Conservation (phyloP, 2,888 invertebrate species). For the Chalcis sispes region DNA sequence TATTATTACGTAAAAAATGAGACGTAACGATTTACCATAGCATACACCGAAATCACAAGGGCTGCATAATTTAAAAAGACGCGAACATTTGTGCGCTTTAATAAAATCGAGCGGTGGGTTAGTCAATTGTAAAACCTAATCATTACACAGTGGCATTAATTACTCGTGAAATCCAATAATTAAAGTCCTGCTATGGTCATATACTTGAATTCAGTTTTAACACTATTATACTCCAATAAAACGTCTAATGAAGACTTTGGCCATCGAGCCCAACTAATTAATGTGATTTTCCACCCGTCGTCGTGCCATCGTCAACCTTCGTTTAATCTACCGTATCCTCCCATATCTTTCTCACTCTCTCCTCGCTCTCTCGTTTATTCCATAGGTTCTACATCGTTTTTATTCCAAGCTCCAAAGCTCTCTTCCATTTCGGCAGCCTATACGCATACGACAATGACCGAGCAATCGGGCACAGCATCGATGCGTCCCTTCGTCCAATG, state of each 20-base stretch:
- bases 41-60: too few species aligned
- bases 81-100: too few species aligned
- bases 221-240: slow-evolving; percentile 8
- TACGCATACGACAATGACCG: slow-evolving; percentile 23
- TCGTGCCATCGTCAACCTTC: slow-evolving; percentile 22
- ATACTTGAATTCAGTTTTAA: slow-evolving; percentile 3
- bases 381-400: background rate
- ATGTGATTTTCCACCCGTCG: slow-evolving; percentile 24
- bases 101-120: too few species aligned
- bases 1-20: too few species aligned
- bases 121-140: slow-evolving; percentile 18
- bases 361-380: too few species aligned
- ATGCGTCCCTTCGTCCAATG: slow-evolving; percentile 62
- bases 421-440: background rate
- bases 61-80: too few species aligned
- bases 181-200: background rate
- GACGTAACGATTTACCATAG: too few species aligned
- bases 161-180: background rate
- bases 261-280: slow-evolving; percentile 9
- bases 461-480: slow-evolving; percentile 22
- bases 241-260: slow-evolving; percentile 4
- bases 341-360: slow-evolving; percentile 23
- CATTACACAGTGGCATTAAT: slow-evolving; percentile 2
- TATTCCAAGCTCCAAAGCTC: background rate
- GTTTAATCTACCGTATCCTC: slow-evolving; percentile 6